Conservation (phyloP, 30 jellyfish, hydroid and myxozoan genomes). For the Pelagia noctiluca region DNA sequence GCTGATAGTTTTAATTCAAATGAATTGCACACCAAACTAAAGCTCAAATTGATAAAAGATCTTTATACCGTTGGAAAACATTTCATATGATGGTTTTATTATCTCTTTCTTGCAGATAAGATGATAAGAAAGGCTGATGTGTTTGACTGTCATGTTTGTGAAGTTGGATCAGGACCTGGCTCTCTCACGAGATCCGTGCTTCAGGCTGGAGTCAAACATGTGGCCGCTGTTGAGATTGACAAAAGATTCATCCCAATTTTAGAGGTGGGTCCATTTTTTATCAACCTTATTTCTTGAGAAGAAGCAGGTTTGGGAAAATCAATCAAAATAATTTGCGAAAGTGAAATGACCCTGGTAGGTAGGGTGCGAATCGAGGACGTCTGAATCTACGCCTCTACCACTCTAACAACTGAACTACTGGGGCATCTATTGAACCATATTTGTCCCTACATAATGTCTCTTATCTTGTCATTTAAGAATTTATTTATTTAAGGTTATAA, state of each 20-base stretch:
- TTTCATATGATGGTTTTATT: background rate
- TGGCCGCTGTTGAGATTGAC: constrained; percentile 98
- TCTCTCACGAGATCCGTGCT: constrained; percentile 94
- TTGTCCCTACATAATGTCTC: too few relatives aligned
- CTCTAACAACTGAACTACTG: too few relatives aligned
- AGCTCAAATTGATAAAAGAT: too few relatives aligned
- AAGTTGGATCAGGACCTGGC: constrained; percentile 99
- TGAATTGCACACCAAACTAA: too few relatives aligned
- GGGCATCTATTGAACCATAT: too few relatives aligned
- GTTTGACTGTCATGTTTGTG: constrained; percentile 97
- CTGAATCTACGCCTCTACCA: too few relatives aligned
- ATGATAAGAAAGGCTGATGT: constrained; percentile 95
- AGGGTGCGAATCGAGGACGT: too few relatives aligned
- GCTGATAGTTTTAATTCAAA: too few relatives aligned
- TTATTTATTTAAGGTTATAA: too few relatives aligned
- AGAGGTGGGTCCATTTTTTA: constrained; percentile 60
- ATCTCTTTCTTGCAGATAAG: constrained; percentile 61
- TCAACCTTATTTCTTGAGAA: background rate
- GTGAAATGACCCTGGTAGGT: background rate
- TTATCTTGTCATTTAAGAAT: too few relatives aligned
- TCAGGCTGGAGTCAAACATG: constrained; percentile 87
- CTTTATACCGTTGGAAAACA: too few relatives aligned
- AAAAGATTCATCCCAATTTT: constrained; percentile 92
- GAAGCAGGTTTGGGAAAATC: background rate
- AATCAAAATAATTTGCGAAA: too few relatives aligned